Evolutionary conservation across 2,113 vertebrate genomes (phyloP).

Genomic region (Crocuta crocuta): DNA sequence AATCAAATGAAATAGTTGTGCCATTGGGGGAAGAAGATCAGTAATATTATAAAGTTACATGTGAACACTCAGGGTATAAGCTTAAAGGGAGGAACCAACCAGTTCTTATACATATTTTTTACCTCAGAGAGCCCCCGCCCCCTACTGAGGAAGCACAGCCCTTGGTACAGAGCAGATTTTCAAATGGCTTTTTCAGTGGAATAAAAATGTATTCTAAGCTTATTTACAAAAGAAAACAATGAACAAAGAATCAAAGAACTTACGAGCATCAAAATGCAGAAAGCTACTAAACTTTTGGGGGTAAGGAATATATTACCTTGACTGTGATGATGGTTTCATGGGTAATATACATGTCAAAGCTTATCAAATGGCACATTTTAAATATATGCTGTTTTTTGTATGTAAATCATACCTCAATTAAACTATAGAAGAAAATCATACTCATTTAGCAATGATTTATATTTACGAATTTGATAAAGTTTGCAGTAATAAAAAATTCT

Average conservation of each 20-base stretch:
- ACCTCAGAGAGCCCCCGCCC: neutral
- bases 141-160: neutral
- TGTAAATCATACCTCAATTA: constrained; percentile 26
- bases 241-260: neutral
- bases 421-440: neutral
- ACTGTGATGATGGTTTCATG: neutral
- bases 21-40: neutral
- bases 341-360: neutral
- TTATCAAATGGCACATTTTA: neutral
- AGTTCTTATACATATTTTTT: neutral
- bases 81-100: neutral
- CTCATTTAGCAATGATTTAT: constrained; percentile 9
- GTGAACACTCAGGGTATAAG: neutral
- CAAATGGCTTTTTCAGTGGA: neutral
- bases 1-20: constrained; percentile 11
- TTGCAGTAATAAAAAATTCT: neutral
- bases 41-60: neutral
- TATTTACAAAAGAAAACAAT: constrained; percentile 34
- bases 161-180: neutral
- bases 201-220: constrained; percentile 29
- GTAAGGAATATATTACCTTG: neutral
- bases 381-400: neutral
- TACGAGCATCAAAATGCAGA: constrained; percentile 42
- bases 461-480: constrained; percentile 10
- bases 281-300: neutral